Base-by-base conservation (phyloP, 2,113 vertebrate genomes). In the Boulengeromyrus knoepffleri region DNA sequence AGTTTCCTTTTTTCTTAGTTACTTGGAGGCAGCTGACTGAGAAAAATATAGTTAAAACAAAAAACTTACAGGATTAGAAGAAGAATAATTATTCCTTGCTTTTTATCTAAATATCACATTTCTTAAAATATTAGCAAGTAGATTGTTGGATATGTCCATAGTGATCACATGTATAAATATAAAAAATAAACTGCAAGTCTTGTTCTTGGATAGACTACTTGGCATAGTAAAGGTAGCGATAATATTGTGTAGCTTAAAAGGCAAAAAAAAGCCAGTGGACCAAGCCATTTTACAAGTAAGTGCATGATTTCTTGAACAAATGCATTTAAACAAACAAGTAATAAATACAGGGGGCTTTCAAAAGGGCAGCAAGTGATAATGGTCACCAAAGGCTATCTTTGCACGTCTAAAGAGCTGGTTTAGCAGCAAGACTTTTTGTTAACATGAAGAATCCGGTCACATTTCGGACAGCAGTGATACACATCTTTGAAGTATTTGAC, bases 401-500 rank as follows among this genome's bases (percentile, higher is more conserved):
- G 31, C 74, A 80, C 36, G 19, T 80, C 74, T 42, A 17, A 49
- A 27, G 45, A 50, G 21, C 10, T 86, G 45, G 88, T 36, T 45
- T 89, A 1, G 31, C 92, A 94, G 90, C 94, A 95, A 0, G 19
- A 88, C 77, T 45, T 93, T 91, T 50, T 93, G 24, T 94, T 91
- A 10, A 95, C 46, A 1, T 95, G 91, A 36, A 95, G 93, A 77
- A 95, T 89, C 5, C 0, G 90, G 1, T 4, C n/a, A 89, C 95
- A 96, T 66, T 10, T 90, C 21, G 94, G 94, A 89, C 95, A 95
- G 1, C 85, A 89, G 92, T 94, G 95, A 80, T 91, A 90, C 80
- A 83, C 92, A 1, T 95, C 94, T 87, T 95, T 95, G 62, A 95
- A 95, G 87, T 91, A 49, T 36, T 92, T 91, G 5, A 94, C 36